Evolutionary conservation across 2,888 invertebrate genomes (phyloP), one percentile per base, ranked within the genome.

Genomic region (Gymnosoma rotundatum): DNA sequence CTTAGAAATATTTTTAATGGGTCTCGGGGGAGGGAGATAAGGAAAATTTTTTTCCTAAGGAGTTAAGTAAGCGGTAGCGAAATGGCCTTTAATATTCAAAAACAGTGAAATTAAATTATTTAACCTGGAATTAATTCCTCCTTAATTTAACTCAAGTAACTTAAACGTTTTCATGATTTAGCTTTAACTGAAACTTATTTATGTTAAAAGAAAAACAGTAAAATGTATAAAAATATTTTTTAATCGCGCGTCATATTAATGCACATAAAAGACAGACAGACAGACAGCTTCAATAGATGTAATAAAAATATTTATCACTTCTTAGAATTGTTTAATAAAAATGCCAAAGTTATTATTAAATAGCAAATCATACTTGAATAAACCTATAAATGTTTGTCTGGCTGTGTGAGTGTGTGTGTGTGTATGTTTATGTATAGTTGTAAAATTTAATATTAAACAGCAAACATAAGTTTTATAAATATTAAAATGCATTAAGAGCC

Each of bases 241-340:
- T 12, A 6, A 12, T 12, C 42, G 0, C 16, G 56, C 1, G 1
- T n/a, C 21, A 16, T 1, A 12, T 21, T 69, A 69, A 56, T 69
- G 12, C 6, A 20, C n/a, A 25, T 14, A 54, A 52, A 25, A 42
- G 32, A 32, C 32, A 32, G 50, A 60, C 61, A 36, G 48, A 73
- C 54, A 50, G 6, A 32, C 32, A 32, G 14, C 5, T 66, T 66
- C 16, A 61, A 70, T 58, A 38, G 66, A 61, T 25, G 45, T 72
- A 66, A 70, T 76, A 76, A 60, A 76, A 76, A 72, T 80, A 60
- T 75, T 83, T 76, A 83, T 73, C 67, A 50, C 42, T 83, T 73
- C 83, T 42, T 32, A 80, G 80, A 83, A 83, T 80, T 66, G 69
- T 52, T 74, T 63, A 74, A 83, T 74, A 69, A 61, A 75, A 75